phyloP scores from a whole-genome alignment of 2,113 vertebrate species.

The Myotis brandtii region DNA sequence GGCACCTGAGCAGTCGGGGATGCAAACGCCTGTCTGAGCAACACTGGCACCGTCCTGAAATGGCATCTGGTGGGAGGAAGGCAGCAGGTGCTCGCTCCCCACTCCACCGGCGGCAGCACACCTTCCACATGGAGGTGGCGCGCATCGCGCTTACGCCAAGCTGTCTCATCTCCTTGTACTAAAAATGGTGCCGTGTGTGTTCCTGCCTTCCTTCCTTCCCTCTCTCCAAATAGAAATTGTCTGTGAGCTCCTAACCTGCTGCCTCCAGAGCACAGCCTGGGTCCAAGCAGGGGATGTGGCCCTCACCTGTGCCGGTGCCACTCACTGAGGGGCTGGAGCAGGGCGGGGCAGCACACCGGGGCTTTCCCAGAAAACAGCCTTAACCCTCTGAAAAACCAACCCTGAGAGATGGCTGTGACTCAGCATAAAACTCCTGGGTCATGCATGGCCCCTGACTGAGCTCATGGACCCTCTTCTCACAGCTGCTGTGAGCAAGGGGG shows the following conservation, averaged over 20 bases:
- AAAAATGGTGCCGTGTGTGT: not conserved
- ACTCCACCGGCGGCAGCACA: conserved; percentile 51
- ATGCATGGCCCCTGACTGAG: accelerated
- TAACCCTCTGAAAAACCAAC: not conserved
- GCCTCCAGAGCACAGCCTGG: not conserved
- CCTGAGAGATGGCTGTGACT: not conserved
- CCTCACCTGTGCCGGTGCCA: accelerated
- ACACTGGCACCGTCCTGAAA: conserved; percentile 12
- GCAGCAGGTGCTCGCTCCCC: conserved; percentile 49
- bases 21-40: conserved; percentile 36
- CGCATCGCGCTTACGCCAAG: not conserved
- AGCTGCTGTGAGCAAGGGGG: not conserved
- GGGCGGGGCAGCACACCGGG: accelerated
- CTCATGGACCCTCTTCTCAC: too few relatives aligned
- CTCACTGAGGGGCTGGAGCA: not conserved
- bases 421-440: not conserved
- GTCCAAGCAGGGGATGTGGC: accelerated
- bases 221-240: conserved; percentile 53
- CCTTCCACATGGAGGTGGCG: conserved; percentile 68
- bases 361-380: not conserved
- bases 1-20: not conserved
- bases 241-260: not conserved
- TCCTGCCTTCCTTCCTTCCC: not conserved
- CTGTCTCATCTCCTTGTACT: conserved; percentile 48
- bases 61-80: conserved; percentile 59